Percentiles rank a stretch among this genome's conserved stretches.
Evolutionary conservation across 2,113 vertebrate species (phyloP).

Genomic region (Mastomys natalensis): DNA sequence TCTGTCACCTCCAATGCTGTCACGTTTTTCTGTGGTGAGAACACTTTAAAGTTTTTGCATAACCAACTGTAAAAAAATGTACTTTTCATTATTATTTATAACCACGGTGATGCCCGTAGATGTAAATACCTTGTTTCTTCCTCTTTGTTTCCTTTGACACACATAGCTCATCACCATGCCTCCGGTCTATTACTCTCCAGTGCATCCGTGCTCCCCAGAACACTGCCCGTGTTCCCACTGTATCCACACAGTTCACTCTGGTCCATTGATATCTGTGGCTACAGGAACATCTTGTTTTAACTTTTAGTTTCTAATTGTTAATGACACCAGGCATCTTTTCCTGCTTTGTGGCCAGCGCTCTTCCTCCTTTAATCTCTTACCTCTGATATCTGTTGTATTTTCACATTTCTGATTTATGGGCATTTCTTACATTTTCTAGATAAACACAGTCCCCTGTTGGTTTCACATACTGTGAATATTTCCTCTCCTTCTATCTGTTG

Average conservation of each 20-base stretch:
- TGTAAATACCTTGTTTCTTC: not conserved
- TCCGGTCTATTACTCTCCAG: not conserved
- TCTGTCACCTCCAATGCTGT: not conserved
- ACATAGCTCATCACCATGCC: not conserved
- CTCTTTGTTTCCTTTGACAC: not conserved
- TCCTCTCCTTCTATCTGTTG: constrained; percentile 59
- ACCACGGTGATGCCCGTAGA: not conserved
- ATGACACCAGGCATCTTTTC: too few relatives aligned
- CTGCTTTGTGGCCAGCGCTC: accelerated
- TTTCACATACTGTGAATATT: constrained; percentile 64
- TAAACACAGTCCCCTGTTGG: constrained; percentile 53
- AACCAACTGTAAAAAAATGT: not conserved
- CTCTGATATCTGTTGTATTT: not conserved
- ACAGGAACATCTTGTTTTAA: not conserved
- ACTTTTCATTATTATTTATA: not conserved
- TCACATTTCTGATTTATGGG: constrained; percentile 66
- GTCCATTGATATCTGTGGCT: accelerated
- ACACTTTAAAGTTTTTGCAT: not conserved
- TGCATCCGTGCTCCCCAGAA: accelerated
- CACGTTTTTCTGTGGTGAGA: not conserved
- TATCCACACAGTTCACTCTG: accelerated
- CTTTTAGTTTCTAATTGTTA: not conserved
- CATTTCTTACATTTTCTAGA: constrained; percentile 77
- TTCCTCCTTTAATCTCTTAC: not conserved
- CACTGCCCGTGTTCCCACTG: accelerated